Base-by-base conservation (phyloP, 2,888 invertebrate genomes). In the Hypselothyrea guttata region DNA sequence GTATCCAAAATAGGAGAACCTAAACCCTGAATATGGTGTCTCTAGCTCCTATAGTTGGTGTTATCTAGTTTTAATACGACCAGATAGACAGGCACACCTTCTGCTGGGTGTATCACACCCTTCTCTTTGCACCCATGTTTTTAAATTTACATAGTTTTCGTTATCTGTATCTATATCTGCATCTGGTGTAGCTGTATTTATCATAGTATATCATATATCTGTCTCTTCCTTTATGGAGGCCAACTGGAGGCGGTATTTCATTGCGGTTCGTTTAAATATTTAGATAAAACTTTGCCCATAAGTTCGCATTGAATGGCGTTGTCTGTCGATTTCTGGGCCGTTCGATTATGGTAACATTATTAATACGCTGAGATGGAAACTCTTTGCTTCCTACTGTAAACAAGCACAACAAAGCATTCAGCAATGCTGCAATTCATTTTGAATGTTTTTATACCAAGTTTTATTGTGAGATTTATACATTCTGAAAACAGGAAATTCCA, bases 181-280 rank as follows among this genome's bases (percentile, higher is more conserved):
- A 16, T 9, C 42, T n/a, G 16, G 4, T 38, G 18, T 27, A 4
- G 4, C 27, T 27, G 7, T 18, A 7, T 38, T n/a, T n/a, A n/a
- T n/a, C n/a, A n/a, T n/a, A n/a, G n/a, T n/a, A n/a, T 22, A 22
- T 22, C 22, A 22, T 5, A 22, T 22, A 5, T 22, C 22, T 22
- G 22, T 22, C 22, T 2, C 22, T 27, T 11, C 12, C 15, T 8
- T 1, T 22, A 11, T 38, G n/a, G n/a, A 8, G 27, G 47, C 27
- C 53, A 54, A 47, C 62, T 68, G 69, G 40, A 33, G 63, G 35
- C 40, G 22, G 42, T 51, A 46, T 22, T 18, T 9, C 33, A 38
- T 44, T 67, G 62, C 54, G 70, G 22, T 42, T 61, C 60, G 63
- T 64, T 82, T 78, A 82, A 75, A 83, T 82, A 75, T 76, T 82